Conservation (phyloP, 2,888 invertebrate species). For the Bimastos eiseni region DNA sequence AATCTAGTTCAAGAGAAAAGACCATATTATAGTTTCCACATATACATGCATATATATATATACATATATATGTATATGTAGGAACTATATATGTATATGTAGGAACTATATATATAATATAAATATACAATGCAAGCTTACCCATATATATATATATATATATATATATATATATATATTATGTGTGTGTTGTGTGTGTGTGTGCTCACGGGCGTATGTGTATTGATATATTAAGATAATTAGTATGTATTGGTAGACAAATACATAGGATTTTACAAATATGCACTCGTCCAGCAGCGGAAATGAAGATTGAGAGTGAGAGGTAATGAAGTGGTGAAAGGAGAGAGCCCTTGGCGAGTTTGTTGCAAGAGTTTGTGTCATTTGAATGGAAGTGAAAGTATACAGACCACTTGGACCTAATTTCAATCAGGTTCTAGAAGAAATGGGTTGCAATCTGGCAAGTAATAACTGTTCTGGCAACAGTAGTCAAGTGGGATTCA, state of each 20-base stretch:
- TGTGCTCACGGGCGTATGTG: background rate
- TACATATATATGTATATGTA: no score
- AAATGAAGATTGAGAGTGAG: background rate
- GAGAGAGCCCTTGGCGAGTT: constrained; percentile 1
- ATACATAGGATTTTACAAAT: background rate
- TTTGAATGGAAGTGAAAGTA: background rate
- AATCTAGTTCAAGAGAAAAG: constrained; percentile 7
- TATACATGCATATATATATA: background rate
- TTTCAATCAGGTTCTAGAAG: background rate
- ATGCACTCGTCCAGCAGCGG: constrained; percentile 5
- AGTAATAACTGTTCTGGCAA: background rate
- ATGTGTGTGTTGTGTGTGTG: no score
- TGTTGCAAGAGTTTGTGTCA: background rate
- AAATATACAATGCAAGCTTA: background rate
- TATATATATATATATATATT: background rate
- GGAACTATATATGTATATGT: no score
- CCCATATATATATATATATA: background rate
- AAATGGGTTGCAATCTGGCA: background rate
- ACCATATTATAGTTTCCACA: background rate
- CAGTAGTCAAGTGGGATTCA: background rate
- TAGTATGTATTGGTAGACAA: background rate
- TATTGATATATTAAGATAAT: background rate
- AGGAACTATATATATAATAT: no score
- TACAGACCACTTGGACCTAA: background rate
- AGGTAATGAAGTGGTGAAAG: background rate